phyloP scores from a whole-genome alignment of 2,113 vertebrate genomes.

The Sapajus apella region DNA sequence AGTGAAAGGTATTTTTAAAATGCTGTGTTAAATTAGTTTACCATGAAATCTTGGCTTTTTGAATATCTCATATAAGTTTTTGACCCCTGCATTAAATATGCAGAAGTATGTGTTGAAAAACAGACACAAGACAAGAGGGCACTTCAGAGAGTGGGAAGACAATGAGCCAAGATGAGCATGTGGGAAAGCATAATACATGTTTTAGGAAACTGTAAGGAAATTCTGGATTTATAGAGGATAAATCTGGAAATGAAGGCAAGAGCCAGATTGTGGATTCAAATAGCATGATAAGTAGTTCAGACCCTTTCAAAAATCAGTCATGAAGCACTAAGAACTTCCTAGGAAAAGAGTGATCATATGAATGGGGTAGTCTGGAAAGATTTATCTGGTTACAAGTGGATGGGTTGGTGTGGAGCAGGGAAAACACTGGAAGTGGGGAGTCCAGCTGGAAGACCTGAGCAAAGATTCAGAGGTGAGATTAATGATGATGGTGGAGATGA shows the following conservation, averaged over 20 bases:
- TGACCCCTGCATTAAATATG: conserved; percentile 9
- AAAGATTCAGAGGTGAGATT: background rate
- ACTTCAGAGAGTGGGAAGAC: conserved; percentile 10
- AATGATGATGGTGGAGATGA: background rate
- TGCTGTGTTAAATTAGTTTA: background rate
- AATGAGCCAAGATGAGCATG: conserved; percentile 52
- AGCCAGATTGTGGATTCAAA: conserved; percentile 24
- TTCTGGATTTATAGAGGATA: conserved; percentile 39
- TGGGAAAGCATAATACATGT: conserved; percentile 42
- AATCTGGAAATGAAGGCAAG: conserved; percentile 15
- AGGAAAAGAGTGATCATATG: background rate
- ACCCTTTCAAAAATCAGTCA: background rate
- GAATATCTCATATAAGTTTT: background rate
- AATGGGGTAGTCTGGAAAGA: background rate
- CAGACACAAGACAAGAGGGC: background rate
- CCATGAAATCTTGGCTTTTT: background rate
- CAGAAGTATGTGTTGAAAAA: background rate
- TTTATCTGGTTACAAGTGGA: background rate
- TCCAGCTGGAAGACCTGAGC: background rate
- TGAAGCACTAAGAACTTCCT: background rate
- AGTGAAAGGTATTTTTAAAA: conserved; percentile 10
- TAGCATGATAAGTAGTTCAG: conserved; percentile 12
- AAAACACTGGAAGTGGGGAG: background rate
- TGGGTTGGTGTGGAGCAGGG: background rate
- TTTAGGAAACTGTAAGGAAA: conserved; percentile 12